Evolutionary conservation across 2,113 vertebrate genomes (phyloP).

Genomic region (Pterocles burchelli): DNA sequence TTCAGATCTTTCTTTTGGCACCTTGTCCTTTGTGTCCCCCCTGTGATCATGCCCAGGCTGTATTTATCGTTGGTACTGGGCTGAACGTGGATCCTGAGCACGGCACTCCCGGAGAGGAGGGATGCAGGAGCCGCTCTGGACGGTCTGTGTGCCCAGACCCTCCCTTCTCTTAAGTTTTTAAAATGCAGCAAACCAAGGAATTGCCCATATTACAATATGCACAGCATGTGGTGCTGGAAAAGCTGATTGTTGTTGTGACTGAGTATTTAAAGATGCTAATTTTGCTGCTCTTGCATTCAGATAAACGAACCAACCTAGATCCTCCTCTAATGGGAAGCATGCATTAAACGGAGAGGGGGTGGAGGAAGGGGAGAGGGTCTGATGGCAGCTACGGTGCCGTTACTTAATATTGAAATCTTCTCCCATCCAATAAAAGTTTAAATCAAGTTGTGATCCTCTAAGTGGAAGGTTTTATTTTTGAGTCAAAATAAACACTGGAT

Average conservation of each 20-base stretch:
- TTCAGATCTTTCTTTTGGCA: not conserved
- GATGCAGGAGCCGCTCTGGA: not conserved
- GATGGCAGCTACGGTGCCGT: rapidly evolving
- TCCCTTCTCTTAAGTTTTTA: not conserved
- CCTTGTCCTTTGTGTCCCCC: not conserved
- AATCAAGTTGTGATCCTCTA: not conserved
- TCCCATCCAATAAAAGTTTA: not conserved
- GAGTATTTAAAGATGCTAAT: not conserved
- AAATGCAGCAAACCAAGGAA: not conserved
- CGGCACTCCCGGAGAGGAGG: not conserved
- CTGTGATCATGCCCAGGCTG: rapidly evolving
- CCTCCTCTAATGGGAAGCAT: not conserved
- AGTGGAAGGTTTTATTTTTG: not conserved
- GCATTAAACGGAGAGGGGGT: not conserved
- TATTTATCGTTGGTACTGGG: not conserved
- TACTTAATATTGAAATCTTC: not conserved
- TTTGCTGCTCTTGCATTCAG: not conserved
- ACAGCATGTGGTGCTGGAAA: not conserved
- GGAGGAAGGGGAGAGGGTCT: not conserved
- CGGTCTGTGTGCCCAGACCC: not conserved
- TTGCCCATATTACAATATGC: not conserved
- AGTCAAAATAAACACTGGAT: not conserved
- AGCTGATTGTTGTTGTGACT: not conserved
- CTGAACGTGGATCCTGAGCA: not conserved
- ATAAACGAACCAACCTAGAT: not conserved